phyloP scores from a whole-genome alignment of 1,140 invertebrate genomes.

The Drosophila obscura region DNA sequence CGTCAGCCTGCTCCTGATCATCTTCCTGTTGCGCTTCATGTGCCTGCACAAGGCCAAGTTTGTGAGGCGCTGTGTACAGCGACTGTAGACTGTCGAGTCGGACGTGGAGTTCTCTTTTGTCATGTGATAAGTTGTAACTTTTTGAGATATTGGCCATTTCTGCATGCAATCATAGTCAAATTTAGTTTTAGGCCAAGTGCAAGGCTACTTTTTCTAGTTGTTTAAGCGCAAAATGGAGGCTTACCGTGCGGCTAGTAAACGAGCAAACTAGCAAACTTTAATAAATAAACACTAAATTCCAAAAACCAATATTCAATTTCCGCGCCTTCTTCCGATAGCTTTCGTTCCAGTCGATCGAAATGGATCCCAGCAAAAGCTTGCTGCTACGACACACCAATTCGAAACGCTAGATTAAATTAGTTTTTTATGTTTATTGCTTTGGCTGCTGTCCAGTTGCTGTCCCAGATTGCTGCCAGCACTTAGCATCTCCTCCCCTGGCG shows the following conservation, averaged over 20 bases:
- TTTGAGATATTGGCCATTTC: conserved; percentile 63
- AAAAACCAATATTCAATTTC: too few species aligned
- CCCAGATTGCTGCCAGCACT: conserved; percentile 57
- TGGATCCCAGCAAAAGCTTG: neutral
- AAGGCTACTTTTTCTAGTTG: conserved; percentile 42
- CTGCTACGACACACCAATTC: conserved; percentile 1
- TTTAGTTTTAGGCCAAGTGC: conserved; percentile 44
- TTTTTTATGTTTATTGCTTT: conserved; percentile 49
- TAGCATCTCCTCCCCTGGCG: conserved; percentile 36
- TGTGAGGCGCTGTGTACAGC: conserved; percentile 74
- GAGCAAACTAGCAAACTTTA: too few species aligned
- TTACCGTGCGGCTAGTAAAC: conserved; percentile 27
- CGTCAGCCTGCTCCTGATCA: conserved; percentile 58
- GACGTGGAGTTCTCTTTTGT: conserved; percentile 20
- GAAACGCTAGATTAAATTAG: conserved; percentile 42
- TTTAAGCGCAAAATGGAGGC: conserved; percentile 55
- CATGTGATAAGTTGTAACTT: conserved; percentile 69
- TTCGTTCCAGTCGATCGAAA: too few species aligned
- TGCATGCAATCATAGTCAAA: conserved; percentile 41
- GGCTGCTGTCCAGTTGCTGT: conserved; percentile 37
- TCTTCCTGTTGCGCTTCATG: conserved; percentile 64
- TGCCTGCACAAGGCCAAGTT: conserved; percentile 79
- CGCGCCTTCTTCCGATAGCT: neutral
- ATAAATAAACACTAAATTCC: neutral
- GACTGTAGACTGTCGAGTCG: conserved; percentile 41